phyloP scores from a whole-genome alignment of 2,888 invertebrate species.

The Archips crataeganus region DNA sequence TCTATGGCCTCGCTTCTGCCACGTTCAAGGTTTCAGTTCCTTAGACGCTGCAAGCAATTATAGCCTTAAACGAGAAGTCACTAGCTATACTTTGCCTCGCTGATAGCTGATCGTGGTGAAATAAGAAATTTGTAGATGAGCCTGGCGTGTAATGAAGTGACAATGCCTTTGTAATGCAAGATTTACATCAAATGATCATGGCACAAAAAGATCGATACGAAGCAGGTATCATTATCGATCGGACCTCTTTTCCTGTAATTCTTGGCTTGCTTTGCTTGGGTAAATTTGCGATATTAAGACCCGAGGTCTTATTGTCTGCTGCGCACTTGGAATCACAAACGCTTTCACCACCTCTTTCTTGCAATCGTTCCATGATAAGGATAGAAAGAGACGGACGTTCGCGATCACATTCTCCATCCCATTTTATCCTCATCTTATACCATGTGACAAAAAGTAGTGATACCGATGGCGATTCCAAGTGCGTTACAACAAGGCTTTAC shows the following conservation, averaged over 20 bases:
- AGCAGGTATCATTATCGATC: background rate
- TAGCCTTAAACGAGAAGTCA: conserved; percentile 19
- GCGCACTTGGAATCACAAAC: no score
- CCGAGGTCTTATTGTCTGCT: no score
- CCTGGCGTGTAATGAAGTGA: conserved; percentile 14
- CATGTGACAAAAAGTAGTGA: no score
- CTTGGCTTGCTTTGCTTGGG: no score
- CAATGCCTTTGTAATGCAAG: conserved; percentile 14
- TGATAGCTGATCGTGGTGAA: conserved; percentile 16
- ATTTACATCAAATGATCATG: background rate
- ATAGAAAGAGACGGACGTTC: no score
- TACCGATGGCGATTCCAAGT: no score
- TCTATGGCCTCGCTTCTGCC: conserved; percentile 71
- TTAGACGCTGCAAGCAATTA: conserved; percentile 24
- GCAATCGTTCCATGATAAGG: no score
- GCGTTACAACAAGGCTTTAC: no score
- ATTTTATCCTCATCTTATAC: no score
- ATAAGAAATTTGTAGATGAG: conserved; percentile 39
- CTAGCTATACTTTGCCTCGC: background rate
- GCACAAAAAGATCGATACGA: background rate
- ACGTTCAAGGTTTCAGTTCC: conserved; percentile 76
- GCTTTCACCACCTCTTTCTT: no score
- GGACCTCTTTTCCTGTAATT: background rate
- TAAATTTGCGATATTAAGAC: no score
- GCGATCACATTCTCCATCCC: no score